A percentile compares a stretch with the other conserved stretches of the same genome.
phyloP scores from a whole-genome alignment of 1,140 invertebrate species.

The Cylas formicarius region DNA sequence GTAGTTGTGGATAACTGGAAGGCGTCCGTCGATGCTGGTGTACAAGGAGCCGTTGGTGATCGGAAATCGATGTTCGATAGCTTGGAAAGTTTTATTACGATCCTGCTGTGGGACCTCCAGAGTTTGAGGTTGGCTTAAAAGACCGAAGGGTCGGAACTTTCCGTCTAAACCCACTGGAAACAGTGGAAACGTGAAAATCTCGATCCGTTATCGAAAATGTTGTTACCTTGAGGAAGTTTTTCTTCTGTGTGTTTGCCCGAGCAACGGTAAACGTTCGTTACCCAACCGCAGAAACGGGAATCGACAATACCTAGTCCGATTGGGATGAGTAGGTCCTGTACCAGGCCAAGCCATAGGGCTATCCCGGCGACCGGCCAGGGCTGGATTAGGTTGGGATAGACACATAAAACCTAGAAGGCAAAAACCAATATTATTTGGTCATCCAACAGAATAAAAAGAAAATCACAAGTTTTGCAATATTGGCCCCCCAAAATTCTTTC shows the following conservation, averaged over 20 bases:
- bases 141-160: constrained; percentile 50
- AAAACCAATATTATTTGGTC: constrained; percentile 10
- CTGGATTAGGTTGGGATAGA: constrained; percentile 33
- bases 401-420: constrained; percentile 36
- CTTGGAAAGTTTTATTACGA: constrained; percentile 29
- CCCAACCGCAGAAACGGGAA: constrained; percentile 41
- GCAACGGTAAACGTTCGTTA: constrained; percentile 39
- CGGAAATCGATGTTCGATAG: constrained; percentile 49
- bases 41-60: constrained; percentile 56
- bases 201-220: neutral
- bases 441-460: constrained; percentile 1
- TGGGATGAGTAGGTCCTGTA: constrained; percentile 43
- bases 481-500: neutral
- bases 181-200: neutral
- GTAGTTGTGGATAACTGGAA: constrained; percentile 45
- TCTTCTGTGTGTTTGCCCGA: constrained; percentile 29
- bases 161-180: constrained; percentile 49
- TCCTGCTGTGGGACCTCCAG: constrained; percentile 30
- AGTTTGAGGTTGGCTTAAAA: constrained; percentile 34
- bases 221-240: constrained; percentile 38
- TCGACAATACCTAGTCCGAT: constrained; percentile 43
- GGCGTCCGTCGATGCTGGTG: constrained; percentile 44
- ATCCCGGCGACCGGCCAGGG: constrained; percentile 40
- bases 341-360: constrained; percentile 41
- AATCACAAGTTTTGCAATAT: neutral